Evolutionary conservation across 2,797 vertebrate species (phyloP).

Genomic region (Apogon talboti): DNA sequence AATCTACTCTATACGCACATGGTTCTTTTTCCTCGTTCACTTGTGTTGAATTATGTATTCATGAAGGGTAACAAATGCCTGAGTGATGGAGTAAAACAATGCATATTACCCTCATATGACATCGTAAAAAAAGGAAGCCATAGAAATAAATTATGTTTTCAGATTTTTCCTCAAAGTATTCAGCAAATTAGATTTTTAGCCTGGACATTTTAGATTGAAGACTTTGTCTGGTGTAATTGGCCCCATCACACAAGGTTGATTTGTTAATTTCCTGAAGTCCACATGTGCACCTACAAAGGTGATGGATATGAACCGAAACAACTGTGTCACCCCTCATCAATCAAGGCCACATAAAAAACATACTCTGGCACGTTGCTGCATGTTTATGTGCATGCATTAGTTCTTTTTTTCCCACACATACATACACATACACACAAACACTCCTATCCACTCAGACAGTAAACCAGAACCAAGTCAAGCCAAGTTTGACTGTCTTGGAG

Average conservation of each 20-base stretch:
- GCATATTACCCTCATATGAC: not conserved
- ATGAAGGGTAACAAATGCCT: not conserved
- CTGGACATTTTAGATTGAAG: not conserved
- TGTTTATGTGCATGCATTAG: slow-evolving; percentile 9
- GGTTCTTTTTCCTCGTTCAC: too few relatives aligned
- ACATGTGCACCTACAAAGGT: slow-evolving; percentile 46
- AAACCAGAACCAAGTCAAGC: slow-evolving; percentile 26
- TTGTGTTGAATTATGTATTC: not conserved
- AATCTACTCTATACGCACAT: not conserved
- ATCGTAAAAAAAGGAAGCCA: not conserved
- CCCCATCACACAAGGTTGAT: slow-evolving; percentile 36
- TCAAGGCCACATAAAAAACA: slow-evolving; percentile 54
- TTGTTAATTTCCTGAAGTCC: slow-evolving; percentile 66
- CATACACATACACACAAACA: slow-evolving; percentile 1
- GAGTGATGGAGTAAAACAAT: not conserved
- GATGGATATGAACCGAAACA: slow-evolving; percentile 73
- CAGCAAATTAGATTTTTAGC: not conserved
- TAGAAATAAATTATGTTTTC: not conserved
- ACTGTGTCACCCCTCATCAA: slow-evolving; percentile 70
- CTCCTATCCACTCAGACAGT: slow-evolving; percentile 22
- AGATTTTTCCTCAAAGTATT: slow-evolving; percentile 10
- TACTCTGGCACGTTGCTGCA: slow-evolving; percentile 23
- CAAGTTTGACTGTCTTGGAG: slow-evolving; percentile 34
- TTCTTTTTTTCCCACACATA: slow-evolving; percentile 4
- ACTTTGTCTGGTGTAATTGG: slow-evolving; percentile 38